These are phyloP conservation scores for Ceratotherium simum DNA, from an alignment of 2,113 vertebrate species.

Conservation along the genomic window DNA sequence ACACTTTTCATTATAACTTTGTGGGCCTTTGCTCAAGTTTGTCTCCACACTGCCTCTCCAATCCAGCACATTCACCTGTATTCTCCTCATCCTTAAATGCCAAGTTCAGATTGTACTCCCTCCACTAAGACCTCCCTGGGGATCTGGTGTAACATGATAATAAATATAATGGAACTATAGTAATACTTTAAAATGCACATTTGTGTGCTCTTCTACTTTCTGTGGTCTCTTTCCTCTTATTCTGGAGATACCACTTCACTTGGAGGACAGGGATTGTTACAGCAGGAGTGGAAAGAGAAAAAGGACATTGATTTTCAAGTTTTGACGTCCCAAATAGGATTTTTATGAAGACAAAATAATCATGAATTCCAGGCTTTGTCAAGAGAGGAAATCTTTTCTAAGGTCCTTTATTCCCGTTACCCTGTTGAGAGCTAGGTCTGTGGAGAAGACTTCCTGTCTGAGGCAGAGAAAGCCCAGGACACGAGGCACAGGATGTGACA, in stretches of 20 bases:
- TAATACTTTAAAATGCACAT: fast-evolving
- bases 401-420: too few species aligned
- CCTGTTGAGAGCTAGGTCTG: fast-evolving
- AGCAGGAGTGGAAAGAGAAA: too few species aligned
- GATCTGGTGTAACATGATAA: too few species aligned
- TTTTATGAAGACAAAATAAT: background rate
- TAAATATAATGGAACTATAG: fast-evolving
- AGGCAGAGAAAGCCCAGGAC: background rate
- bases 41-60: background rate
- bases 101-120: background rate
- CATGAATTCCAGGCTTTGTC: background rate
- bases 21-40: background rate
- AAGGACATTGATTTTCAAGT: fast-evolving
- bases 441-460: fast-evolving
- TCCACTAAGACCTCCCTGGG: background rate
- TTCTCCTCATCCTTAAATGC: background rate
- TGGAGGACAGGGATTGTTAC: background rate
- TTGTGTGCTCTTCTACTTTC: fast-evolving
- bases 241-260: fast-evolving
- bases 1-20: too few species aligned
- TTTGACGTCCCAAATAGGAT: background rate
- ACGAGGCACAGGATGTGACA: fast-evolving
- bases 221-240: too few species aligned
- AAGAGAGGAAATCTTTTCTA: background rate
- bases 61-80: background rate